A percentile compares a stretch with the other conserved stretches of the same genome.
These are phyloP conservation scores for Aphelenchoides besseyi DNA, from an alignment of 1,140 invertebrate species.

Conservation along the genomic window DNA sequence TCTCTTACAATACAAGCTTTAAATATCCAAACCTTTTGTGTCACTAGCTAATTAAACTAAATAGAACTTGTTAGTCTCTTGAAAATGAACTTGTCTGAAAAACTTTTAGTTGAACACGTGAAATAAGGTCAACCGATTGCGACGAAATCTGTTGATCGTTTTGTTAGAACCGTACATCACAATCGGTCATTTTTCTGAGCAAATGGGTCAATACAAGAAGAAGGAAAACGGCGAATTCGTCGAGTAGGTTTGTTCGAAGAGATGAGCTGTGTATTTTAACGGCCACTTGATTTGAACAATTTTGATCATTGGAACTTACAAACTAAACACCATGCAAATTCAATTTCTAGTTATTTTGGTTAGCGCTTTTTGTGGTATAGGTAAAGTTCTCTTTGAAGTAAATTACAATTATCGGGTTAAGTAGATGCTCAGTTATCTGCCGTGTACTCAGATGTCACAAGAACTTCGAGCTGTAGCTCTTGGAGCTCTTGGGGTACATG, in stretches of 20 bases:
- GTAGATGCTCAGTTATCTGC: constrained; percentile 54
- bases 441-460: constrained; percentile 56
- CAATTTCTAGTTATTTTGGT: too few relatives aligned
- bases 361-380: too few relatives aligned
- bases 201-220: not conserved
- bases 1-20: not conserved
- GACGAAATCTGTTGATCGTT: not conserved
- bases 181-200: not conserved
- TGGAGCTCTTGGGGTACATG: constrained; percentile 59
- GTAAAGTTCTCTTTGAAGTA: too few relatives aligned
- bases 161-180: not conserved
- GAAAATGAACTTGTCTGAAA: too few relatives aligned
- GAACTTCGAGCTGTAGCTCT: constrained; percentile 45
- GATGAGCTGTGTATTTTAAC: too few relatives aligned
- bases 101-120: not conserved
- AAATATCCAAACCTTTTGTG: too few relatives aligned
- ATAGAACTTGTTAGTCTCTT: too few relatives aligned
- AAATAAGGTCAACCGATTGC: not conserved
- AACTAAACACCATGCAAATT: too few relatives aligned
- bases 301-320: too few relatives aligned
- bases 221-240: not conserved
- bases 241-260: too few relatives aligned
- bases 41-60: too few relatives aligned
- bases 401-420: constrained; percentile 21
- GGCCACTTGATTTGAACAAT: too few relatives aligned